A percentile compares a stretch with the other conserved stretches of the same genome.
Conservation (phyloP, 2,797 vertebrate species). For the Megaceryle alcyon region DNA sequence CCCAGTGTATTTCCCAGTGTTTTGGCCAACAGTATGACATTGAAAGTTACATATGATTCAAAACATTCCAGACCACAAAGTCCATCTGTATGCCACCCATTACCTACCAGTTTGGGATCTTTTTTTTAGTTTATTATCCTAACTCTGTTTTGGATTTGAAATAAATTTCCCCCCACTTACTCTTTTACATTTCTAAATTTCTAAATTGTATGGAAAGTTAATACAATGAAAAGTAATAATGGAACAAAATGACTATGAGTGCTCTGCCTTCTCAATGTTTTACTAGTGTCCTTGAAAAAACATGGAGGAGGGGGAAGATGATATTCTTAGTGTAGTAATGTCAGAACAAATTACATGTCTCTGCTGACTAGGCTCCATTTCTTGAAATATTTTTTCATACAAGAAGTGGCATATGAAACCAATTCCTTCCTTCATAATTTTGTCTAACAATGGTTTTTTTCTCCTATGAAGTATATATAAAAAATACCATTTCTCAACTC, state of each 20-base stretch:
- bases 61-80: not conserved
- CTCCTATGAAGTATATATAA: not conserved
- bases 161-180: not conserved
- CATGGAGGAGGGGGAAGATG: not conserved
- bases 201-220: not conserved
- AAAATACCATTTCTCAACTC: not conserved
- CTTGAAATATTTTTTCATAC: not conserved
- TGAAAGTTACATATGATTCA: not conserved
- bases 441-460: not conserved
- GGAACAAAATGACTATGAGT: not conserved
- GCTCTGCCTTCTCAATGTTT: not conserved
- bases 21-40: not conserved
- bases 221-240: not conserved
- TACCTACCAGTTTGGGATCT: not conserved
- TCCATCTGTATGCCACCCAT: not conserved
- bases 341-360: not conserved
- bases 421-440: constrained; percentile 13
- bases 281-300: not conserved
- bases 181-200: not conserved
- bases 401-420: constrained; percentile 15
- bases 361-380: not conserved
- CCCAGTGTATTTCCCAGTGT: not conserved
- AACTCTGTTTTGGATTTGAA: not conserved
- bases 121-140: not conserved
- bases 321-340: not conserved